Evolutionary conservation across 2,888 invertebrate species (phyloP).

Genomic region (Microplitis manilae): DNA sequence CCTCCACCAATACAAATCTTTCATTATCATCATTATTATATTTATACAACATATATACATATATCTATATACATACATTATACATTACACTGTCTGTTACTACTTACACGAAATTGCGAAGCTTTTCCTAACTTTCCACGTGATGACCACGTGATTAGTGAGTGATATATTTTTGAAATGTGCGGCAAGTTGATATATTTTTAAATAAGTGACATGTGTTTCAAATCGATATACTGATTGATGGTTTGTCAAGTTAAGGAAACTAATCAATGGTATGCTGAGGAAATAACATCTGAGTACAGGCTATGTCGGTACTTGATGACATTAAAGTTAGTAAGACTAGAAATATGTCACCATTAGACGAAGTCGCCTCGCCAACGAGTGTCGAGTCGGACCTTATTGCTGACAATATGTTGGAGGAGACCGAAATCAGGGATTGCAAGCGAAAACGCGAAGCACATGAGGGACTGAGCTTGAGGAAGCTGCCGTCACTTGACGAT

Average conservation of each 20-base stretch:
- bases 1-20: conserved; percentile 60
- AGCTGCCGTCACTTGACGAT: conserved; percentile 58
- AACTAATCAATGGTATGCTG: no score
- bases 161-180: background rate
- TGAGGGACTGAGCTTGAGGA: conserved; percentile 63
- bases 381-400: conserved; percentile 68
- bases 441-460: conserved; percentile 61
- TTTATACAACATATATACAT: background rate
- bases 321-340: conserved; percentile 58
- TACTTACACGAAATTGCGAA: conserved; percentile 21
- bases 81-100: no score
- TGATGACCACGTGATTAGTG: conserved; percentile 45
- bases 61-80: no score
- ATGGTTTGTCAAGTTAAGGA: no score
- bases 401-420: conserved; percentile 67
- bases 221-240: no score
- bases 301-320: conserved; percentile 65
- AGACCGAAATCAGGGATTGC: conserved; percentile 47
- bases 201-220: no score
- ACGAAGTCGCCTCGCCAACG: conserved; percentile 64
- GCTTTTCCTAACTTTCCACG: conserved; percentile 54
- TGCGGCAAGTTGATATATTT: no score
- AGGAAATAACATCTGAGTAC: conserved; percentile 22
- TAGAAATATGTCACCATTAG: conserved; percentile 65
- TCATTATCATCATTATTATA: conserved; percentile 28